phyloP scores from a whole-genome alignment of 2,797 vertebrate species.

The Choloepus didactylus region DNA sequence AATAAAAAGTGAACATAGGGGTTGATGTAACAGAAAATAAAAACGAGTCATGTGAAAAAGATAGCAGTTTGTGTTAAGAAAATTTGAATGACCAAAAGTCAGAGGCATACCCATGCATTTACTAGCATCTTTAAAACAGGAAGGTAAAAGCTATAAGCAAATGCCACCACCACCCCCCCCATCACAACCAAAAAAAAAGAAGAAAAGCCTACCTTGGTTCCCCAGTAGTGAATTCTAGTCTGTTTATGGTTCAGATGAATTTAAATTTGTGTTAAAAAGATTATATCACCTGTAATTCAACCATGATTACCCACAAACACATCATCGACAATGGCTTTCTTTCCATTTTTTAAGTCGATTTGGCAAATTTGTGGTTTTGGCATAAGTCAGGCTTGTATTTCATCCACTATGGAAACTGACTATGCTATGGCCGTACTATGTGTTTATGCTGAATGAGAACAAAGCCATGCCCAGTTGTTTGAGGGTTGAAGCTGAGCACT shows the following conservation, averaged over 20 bases:
- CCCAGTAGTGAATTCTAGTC: neutral
- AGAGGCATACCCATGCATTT: neutral
- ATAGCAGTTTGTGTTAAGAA: conserved; percentile 1
- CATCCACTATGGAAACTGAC: neutral
- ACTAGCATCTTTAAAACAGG: conserved; percentile 42
- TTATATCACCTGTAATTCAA: neutral
- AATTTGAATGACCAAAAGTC: neutral
- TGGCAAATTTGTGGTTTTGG: neutral
- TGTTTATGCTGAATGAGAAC: neutral
- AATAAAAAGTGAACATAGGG: conserved; percentile 24
- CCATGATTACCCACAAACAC: neutral
- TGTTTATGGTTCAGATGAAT: neutral
- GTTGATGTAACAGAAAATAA: conserved; percentile 34
- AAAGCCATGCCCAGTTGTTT: neutral
- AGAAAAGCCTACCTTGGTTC: neutral
- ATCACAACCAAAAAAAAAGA: neutral
- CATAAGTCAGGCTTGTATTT: neutral
- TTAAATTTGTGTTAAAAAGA: conserved; percentile 21
- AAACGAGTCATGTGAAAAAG: conserved; percentile 11
- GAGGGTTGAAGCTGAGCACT: neutral
- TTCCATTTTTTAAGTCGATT: conserved; percentile 33
- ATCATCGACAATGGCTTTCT: neutral
- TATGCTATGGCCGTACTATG: neutral
- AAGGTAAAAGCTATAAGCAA: conserved; percentile 5
- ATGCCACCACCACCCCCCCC: neutral